Conservation (phyloP, 2,113 vertebrate species). For the Rhipidura dahli region DNA sequence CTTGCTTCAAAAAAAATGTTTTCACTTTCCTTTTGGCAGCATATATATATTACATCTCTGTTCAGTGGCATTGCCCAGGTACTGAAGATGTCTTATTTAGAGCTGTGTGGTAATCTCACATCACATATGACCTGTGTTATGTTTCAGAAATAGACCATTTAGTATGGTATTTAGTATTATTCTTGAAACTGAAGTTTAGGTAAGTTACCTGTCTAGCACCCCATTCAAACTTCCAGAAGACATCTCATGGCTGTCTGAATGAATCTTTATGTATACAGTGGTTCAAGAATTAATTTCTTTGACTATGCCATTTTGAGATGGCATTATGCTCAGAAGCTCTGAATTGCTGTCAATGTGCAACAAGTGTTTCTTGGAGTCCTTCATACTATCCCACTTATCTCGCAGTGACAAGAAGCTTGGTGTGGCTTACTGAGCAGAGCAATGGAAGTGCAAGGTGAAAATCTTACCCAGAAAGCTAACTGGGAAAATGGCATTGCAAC, state of each 20-base stretch:
- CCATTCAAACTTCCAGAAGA: background rate
- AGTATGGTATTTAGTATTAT: too few relatives aligned
- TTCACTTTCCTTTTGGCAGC: background rate
- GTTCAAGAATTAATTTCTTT: background rate
- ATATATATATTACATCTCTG: background rate
- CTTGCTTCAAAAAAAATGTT: background rate
- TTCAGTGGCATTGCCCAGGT: background rate
- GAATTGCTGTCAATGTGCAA: background rate
- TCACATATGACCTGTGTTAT: background rate
- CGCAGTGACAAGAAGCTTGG: background rate
- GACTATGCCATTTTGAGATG: background rate
- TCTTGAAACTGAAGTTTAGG: background rate
- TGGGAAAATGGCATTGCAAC: background rate
- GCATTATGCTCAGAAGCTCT: background rate
- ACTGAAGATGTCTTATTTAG: background rate
- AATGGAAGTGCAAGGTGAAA: background rate
- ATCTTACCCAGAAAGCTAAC: background rate
- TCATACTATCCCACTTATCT: background rate
- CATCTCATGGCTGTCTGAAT: background rate
- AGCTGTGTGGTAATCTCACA: background rate
- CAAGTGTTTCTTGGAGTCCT: background rate
- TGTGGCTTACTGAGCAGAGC: background rate
- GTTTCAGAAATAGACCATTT: background rate
- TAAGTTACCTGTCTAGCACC: background rate
- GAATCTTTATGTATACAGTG: background rate